Evolutionary conservation across 2,113 vertebrate species (phyloP), one percentile per base, ranked within the genome.

Genomic region (Hippolais icterina): DNA sequence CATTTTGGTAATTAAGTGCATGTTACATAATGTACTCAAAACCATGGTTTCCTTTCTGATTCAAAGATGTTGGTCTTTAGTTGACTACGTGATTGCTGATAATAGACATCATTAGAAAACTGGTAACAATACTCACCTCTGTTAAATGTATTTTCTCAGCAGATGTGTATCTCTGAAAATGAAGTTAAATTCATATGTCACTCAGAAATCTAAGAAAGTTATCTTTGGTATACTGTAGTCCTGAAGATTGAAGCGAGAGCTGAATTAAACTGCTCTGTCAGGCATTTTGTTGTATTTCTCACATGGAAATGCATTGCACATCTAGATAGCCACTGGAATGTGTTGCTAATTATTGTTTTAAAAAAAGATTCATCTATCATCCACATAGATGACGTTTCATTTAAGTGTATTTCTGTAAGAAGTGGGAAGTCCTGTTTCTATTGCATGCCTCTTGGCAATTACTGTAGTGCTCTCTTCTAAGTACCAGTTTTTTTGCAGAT

Each of bases 391-490:
- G 95, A 80, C 89, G 84, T 96, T 93, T 97, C 9, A 11, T 93
- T 95, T 93, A 97, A 97, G 80, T 95, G 70, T 97, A 50, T 97
- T 97, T 96, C 75, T 94, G 42, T 85, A 95, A 97, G 79, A 95
- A 89, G 78, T 35, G 59, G 35, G 57, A 37, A 60, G 72, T 95
- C 13, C 66, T 94, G 75, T 90, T 93, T 87, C 25, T 93, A 5
- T 88, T 81, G 70, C 63, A 86, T 91, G 42, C 28, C 80, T 96
- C 77, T 96, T 94, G 93, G 75, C 89, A 91, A 49, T 96, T 97
- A 91, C 61, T 93, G 69, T 68, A 72, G 80, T 85, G 53, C 39
- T 89, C 2, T 90, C 71, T 77, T 82, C 63, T 46, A 78, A 90
- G 44, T 70, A 89, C 8, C 75, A 35, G 50, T 20, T 60, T 77